A percentile compares a stretch with the other conserved stretches of the same genome.
Evolutionary conservation across 2,888 invertebrate genomes (phyloP).

Genomic region (Erebia aethiops): DNA sequence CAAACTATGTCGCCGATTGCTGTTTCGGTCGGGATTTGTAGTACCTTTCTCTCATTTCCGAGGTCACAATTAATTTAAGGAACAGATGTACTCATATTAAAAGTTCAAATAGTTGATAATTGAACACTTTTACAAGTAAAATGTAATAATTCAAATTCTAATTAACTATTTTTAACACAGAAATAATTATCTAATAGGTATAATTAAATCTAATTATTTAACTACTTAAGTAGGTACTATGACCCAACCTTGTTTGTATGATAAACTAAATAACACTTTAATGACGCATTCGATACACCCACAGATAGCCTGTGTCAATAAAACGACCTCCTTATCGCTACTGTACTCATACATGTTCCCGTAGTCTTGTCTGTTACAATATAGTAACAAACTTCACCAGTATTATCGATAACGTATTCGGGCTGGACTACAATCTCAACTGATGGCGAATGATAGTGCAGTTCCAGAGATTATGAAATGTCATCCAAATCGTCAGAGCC

Average conservation of each 20-base stretch:
- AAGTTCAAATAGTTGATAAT: no score
- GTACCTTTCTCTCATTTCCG: no score
- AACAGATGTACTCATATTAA: no score
- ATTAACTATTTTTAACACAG: neutral
- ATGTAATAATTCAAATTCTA: no score
- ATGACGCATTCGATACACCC: constrained; percentile 40
- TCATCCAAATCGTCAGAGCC: no score
- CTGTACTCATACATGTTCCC: constrained; percentile 5
- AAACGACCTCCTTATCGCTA: constrained; percentile 36
- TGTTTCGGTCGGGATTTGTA: no score
- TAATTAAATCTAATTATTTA: constrained; percentile 28
- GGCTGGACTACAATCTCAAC: neutral
- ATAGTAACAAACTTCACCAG: neutral
- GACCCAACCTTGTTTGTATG: constrained; percentile 36
- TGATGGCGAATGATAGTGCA: neutral
- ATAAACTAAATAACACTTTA: constrained; percentile 36
- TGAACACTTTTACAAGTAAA: no score
- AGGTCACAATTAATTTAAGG: no score
- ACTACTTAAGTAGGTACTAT: constrained; percentile 24
- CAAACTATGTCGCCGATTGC: no score
- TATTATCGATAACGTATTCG: constrained; percentile 7
- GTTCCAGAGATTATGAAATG: neutral
- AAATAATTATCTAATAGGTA: constrained; percentile 22
- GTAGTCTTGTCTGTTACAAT: neutral
- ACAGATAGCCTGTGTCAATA: constrained; percentile 42